Evolutionary conservation across 2,888 invertebrate genomes (phyloP), one percentile per base, ranked within the genome.

Genomic region (Machimus rusticus): DNA sequence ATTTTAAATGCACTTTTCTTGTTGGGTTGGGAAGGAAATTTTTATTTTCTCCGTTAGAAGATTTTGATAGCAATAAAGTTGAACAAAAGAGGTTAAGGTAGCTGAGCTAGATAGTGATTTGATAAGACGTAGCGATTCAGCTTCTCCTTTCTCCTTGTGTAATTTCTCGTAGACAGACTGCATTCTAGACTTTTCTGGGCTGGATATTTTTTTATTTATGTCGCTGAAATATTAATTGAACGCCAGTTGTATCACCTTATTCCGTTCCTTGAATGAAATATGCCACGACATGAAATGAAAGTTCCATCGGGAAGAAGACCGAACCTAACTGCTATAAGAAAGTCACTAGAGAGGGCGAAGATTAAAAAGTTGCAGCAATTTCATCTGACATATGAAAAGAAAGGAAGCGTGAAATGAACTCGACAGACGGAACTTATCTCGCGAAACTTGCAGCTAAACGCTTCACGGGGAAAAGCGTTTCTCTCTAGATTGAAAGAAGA

Each of bases 391-490:
- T 51, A 31, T 51, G 51, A 79, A 34, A 79, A 79, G 51, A 51
- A 79, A 14, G 79, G 31, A 79, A 79, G 79, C 79, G 51, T 79
- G 51, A 79, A 79, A 79, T 79, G 79, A 79, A 51, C 51, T 79
- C 79, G 23, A 79, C 79, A 43, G 78, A 39, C 78, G 51, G 79
- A 79, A 51, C 31, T 79, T 79, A 79, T 79, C 46, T 14, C 79
- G 51, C 51, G 51, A 79, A 79, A 46, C 23, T 51, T 28, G 23
- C 31, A 79, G 31, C 51, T 19, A 79, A 79, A 79, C 31, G 31
- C 51, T 79, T 79, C 51, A 46, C 34, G 76, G 19, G 76, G 19
- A 66, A 66, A 43, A 23, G 78, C 78, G n/a, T 79, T n/a, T 37
- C 37, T 19, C n/a, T 76, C 12, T 12, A 46, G 19, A 79, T 16